Evolutionary conservation across 2,888 invertebrate genomes (phyloP), one percentile per base, ranked within the genome.

Genomic region (Antitype chi): DNA sequence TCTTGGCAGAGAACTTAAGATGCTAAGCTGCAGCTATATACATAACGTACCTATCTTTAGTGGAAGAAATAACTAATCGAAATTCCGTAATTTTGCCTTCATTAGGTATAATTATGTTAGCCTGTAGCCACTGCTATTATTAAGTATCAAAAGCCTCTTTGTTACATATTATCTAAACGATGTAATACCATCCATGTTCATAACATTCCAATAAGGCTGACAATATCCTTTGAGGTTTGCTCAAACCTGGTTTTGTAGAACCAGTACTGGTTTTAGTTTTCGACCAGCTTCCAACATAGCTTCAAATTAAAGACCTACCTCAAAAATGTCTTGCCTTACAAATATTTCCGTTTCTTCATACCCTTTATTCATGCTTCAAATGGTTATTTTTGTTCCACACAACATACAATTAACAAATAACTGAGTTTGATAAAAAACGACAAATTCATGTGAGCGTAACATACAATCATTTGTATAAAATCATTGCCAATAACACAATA

Each of bases 401-500:
- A 78, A 70, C 71, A 38, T 62, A 76, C 62, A 72, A 76, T 76
- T 70, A 78, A 72, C 70, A 84, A 86, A 80, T 86, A 74, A 78
- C 43, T n/a, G 15, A 63, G 60, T 74, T 9, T 60, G 32, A 81
- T 70, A 84, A 85, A 86, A 86, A 84, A 76, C 85, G 79, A 85
- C 82, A 74, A 79, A 87, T 64, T 49, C 87, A 87, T 78, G 82
- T 68, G 87, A 87, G 82, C 74, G 74, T 85, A 84, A 76, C 80
- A 28, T 85, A 85, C 82, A 87, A 87, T 85, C 87, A 80, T 80
- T 74, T 74, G 60, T 60, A 69, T 83, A 85, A 87, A 87, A 87
- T 85, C 83, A 87, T 79, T 81, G 87, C 85, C 80, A 85, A 86
- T 87, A 87, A 76, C 79, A 85, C 88, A 87, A 87, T 83, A 78